phyloP scores from a whole-genome alignment of 2,888 invertebrate genomes.

The Saturnia japonica region DNA sequence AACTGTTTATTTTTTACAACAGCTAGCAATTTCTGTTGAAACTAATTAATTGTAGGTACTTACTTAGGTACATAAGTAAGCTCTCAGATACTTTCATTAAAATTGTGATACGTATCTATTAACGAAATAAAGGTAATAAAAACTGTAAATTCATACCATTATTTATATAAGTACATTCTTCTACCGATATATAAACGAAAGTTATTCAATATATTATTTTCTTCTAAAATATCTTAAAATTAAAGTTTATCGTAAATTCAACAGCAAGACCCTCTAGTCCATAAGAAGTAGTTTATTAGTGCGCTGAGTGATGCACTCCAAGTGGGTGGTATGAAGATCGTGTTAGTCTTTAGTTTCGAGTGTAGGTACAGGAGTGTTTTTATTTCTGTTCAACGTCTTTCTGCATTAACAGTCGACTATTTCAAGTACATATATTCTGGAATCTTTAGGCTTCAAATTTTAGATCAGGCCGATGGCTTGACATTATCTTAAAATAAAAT shows the following conservation, averaged over 20 bases:
- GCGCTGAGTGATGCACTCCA: conserved; percentile 47
- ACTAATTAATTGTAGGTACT: no score
- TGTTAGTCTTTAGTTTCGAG: conserved; percentile 13
- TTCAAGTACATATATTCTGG: neutral
- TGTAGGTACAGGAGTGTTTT: conserved; percentile 7
- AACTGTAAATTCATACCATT: neutral
- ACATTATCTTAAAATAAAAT: neutral
- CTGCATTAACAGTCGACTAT: neutral
- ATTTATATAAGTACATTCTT: no score
- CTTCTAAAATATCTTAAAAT: neutral
- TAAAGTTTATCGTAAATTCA: neutral
- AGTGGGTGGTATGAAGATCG: conserved; percentile 41
- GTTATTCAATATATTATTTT: neutral
- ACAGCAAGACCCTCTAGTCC: conserved; percentile 26
- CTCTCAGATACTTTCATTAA: no score
- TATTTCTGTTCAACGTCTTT: neutral
- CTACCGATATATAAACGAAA: neutral
- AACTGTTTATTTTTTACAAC: no score
- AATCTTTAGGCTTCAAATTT: neutral
- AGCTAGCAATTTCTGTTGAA: no score
- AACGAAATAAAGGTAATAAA: no score
- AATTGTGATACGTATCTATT: no score
- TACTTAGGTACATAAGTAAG: no score
- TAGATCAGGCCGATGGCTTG: neutral
- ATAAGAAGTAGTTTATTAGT: conserved; percentile 53